Evolutionary conservation across 1,140 invertebrate species (phyloP), one percentile per base, ranked within the genome.

Genomic region (Drosophila mayri): DNA sequence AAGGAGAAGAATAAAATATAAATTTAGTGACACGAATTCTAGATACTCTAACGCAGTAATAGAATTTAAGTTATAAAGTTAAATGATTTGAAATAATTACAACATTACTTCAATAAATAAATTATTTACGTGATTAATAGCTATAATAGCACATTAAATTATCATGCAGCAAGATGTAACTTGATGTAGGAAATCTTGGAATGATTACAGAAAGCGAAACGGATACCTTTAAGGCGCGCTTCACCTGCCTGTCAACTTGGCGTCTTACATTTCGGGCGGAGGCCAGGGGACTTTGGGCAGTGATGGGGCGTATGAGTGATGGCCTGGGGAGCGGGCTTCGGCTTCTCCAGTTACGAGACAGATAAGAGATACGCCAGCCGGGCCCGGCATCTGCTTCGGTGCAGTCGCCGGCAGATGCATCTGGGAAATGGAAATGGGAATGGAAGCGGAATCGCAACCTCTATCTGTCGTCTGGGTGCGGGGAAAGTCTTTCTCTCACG

Each of bases 161-260:
- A 37, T 8, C 4, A 35, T 52, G 30, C 18, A 14, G 11, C 18
- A 10, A 37, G 7, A 37, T 14, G 4, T 11, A 22, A 25, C 9
- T 6, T n/a, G 22, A 20, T 5, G 11, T 2, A 35, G 28, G 11
- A 49, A 43, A 44, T 16, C 14, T n/a, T n/a, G 3, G 16, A n/a
- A 38, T 49, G 6, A 22, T 11, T 30, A 43, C 32, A 47, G 61
- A 54, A 40, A 35, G 58, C 49, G 40, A 43, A 65, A 44, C 35
- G 54, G 57, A 49, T 65, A 79, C 43, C 40, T 35, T 64, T 41
- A 77, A 80, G 67, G 62, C 62, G 77, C 75, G 80, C 80, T 88
- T 80, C 83, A 83, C 81, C 79, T 87, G 83, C 88, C 84, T 74
- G 80, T 83, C 84, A 88, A 77, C 72, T 71, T 80, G 80, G 71